Evolutionary conservation across 2,113 vertebrate genomes (phyloP).

Genomic region (Numenius arquata): DNA sequence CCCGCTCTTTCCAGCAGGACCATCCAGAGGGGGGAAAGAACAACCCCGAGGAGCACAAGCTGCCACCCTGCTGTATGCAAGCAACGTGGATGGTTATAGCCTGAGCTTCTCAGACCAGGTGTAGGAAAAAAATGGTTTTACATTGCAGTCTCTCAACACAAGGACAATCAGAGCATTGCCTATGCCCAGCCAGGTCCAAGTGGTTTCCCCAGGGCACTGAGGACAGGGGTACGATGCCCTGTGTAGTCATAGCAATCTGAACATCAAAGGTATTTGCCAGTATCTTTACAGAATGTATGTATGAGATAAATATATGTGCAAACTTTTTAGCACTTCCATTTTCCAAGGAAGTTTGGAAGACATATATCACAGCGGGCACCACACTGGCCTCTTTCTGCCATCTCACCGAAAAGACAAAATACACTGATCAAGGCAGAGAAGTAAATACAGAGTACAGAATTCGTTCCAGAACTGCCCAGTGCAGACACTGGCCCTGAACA

Average conservation of each 20-base stretch:
- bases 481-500: not conserved
- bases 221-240: not conserved
- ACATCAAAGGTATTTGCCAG: not conserved
- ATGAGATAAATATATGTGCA: not conserved
- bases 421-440: not conserved
- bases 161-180: not conserved
- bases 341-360: not conserved
- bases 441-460: not conserved
- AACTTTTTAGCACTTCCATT: not conserved
- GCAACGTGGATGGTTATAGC: rapidly evolving
- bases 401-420: not conserved
- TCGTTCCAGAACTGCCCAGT: not conserved
- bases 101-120: not conserved
- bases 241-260: not conserved
- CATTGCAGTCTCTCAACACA: not conserved
- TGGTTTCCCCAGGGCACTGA: not conserved
- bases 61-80: not conserved
- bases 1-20: not conserved
- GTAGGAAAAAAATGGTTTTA: not conserved
- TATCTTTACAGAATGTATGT: not conserved
- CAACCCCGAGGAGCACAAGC: not conserved
- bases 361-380: not conserved
- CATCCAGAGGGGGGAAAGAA: not conserved
- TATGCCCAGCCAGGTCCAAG: not conserved
- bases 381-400: not conserved